Evolutionary conservation across 2,113 vertebrate genomes (phyloP).

Genomic region (Centrocercus urophasianus): DNA sequence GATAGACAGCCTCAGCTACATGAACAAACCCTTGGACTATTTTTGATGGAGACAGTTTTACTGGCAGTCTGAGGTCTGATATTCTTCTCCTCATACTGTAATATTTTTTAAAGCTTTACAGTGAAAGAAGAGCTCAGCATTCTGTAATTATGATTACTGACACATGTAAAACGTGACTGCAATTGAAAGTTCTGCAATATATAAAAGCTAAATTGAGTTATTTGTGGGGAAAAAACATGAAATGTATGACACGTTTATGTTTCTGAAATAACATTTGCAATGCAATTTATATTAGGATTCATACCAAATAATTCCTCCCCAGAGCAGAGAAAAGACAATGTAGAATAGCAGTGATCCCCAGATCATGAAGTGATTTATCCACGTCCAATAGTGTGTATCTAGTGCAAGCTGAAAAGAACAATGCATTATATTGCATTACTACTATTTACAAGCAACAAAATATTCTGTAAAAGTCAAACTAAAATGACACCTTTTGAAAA

Average conservation of each 20-base stretch:
- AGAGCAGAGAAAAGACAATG: conserved; percentile 94
- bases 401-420: conserved; percentile 86
- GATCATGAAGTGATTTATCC: conserved; percentile 98
- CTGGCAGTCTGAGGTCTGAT: not conserved
- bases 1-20: not conserved
- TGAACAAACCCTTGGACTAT: not conserved
- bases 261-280: not conserved
- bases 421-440: not conserved
- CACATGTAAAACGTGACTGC: not conserved
- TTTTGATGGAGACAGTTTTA: not conserved
- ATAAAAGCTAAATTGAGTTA: not conserved
- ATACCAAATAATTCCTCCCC: conserved; percentile 97
- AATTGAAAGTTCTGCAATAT: not conserved
- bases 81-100: not conserved
- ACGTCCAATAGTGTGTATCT: conserved; percentile 98
- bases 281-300: not conserved
- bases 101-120: not conserved
- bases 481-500: not conserved
- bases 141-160: not conserved
- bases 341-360: conserved; percentile 98
- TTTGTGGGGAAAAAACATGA: not conserved
- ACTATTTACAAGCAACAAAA: not conserved
- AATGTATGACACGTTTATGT: not conserved
- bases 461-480: not conserved
- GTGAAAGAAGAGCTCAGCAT: not conserved